Percentiles rank a stretch among this genome's conserved stretches.
Evolutionary conservation across 2,888 invertebrate genomes (phyloP).

Genomic region (Lycophotia porphyrea): DNA sequence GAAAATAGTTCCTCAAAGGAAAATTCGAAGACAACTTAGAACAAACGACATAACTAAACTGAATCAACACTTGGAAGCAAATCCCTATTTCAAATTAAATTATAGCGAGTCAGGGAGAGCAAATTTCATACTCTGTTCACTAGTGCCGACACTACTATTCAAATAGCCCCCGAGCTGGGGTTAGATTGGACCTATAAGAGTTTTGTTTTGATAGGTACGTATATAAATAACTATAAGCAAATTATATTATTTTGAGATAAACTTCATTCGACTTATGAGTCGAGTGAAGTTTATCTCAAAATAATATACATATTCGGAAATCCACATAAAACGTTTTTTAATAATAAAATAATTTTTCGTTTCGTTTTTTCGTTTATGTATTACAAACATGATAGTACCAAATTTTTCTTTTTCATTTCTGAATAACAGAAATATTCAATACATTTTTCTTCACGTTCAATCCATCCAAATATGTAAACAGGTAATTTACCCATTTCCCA

Average conservation of each 20-base stretch:
- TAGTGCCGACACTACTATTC: slow-evolving; percentile 59
- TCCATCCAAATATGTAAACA: neutral
- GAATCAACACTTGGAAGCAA: slow-evolving; percentile 62
- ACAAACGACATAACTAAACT: slow-evolving; percentile 58
- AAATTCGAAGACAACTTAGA: slow-evolving; percentile 46
- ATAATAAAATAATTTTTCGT: too few species aligned
- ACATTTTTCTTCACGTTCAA: neutral
- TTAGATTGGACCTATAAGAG: slow-evolving; percentile 45
- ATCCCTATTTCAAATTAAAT: slow-evolving; percentile 65
- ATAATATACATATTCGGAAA: too few species aligned
- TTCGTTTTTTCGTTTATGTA: too few species aligned
- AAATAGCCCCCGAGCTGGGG: slow-evolving; percentile 55
- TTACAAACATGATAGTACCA: neutral
- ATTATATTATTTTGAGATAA: slow-evolving; percentile 38
- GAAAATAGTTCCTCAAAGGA: slow-evolving; percentile 38
- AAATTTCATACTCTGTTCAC: slow-evolving; percentile 55
- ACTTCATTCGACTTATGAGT: slow-evolving; percentile 33
- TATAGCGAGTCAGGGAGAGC: slow-evolving; percentile 57
- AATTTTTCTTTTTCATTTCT: slow-evolving; percentile 1
- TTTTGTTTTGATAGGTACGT: slow-evolving; percentile 50
- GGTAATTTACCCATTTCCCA: neutral
- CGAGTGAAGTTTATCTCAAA: too few species aligned
- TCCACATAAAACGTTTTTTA: too few species aligned
- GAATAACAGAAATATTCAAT: slow-evolving; percentile 18
- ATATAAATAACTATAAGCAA: slow-evolving; percentile 41